Evolutionary conservation across 2,888 invertebrate genomes (phyloP).

Genomic region (Tethea ocularis): DNA sequence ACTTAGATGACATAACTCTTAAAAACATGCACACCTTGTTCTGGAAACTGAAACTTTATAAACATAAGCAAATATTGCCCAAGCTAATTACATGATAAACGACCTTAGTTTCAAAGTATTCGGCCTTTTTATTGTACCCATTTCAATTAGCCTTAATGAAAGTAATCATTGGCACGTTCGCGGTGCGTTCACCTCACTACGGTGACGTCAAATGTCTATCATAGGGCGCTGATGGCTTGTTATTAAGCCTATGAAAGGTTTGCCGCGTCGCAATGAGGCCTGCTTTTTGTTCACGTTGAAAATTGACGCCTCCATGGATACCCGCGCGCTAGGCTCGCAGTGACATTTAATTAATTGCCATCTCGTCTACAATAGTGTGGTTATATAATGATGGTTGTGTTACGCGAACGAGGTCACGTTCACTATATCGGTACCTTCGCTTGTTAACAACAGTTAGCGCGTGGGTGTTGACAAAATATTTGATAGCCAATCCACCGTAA

Average conservation of each 20-base stretch:
- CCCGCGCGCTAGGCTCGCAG: slow-evolving; percentile 20
- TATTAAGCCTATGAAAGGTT: slow-evolving; percentile 52
- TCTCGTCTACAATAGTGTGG: slow-evolving; percentile 20
- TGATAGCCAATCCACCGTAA: slow-evolving; percentile 29
- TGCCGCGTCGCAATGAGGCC: slow-evolving; percentile 28
- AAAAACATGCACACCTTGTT: too few species aligned
- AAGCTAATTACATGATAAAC: background rate
- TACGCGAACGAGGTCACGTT: slow-evolving; percentile 23
- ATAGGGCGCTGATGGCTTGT: slow-evolving; percentile 42
- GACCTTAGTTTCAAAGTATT: slow-evolving; percentile 3
- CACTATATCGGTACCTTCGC: slow-evolving; percentile 13
- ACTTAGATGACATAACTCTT: too few species aligned
- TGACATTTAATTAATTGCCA: slow-evolving; percentile 40
- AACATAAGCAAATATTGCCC: background rate
- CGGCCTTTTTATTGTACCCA: slow-evolving; percentile 35
- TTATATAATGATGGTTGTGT: slow-evolving; percentile 24
- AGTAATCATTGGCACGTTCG: slow-evolving; percentile 37
- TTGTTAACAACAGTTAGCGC: slow-evolving; percentile 8
- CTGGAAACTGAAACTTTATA: background rate
- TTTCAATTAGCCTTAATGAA: slow-evolving; percentile 59
- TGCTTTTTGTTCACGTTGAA: slow-evolving; percentile 51
- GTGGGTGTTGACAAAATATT: slow-evolving; percentile 33
- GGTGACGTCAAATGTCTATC: slow-evolving; percentile 41
- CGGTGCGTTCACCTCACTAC: slow-evolving; percentile 44
- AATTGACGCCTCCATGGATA: slow-evolving; percentile 31